These are phyloP conservation scores for Drosophila pruinosa DNA, from an alignment of 1,140 invertebrate genomes.

Conservation along the genomic window DNA sequence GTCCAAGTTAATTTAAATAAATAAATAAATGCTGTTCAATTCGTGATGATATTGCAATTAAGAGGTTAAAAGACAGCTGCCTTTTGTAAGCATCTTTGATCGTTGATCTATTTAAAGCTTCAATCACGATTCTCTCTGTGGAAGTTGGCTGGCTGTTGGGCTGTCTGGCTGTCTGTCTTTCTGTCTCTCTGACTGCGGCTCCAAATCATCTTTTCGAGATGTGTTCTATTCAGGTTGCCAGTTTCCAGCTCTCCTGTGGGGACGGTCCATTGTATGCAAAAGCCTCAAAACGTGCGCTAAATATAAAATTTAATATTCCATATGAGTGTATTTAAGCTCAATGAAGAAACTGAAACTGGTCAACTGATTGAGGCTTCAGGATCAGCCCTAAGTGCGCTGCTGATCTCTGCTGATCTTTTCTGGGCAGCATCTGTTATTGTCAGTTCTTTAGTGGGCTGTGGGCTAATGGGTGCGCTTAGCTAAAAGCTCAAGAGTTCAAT, in stretches of 20 bases:
- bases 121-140: slow-evolving; percentile 55
- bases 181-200: neutral
- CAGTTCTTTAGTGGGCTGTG: slow-evolving; percentile 1
- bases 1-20: slow-evolving; percentile 7
- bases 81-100: slow-evolving; percentile 6
- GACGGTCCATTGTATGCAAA: slow-evolving; percentile 64
- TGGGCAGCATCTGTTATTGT: neutral
- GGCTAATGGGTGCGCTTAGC: slow-evolving; percentile 25
- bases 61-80: slow-evolving; percentile 11
- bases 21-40: slow-evolving; percentile 7
- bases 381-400: too few relatives aligned
- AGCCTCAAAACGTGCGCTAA: slow-evolving; percentile 65
- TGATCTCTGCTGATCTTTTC: neutral
- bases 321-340: neutral
- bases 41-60: slow-evolving; percentile 32
- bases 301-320: slow-evolving; percentile 79
- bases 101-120: slow-evolving; percentile 38
- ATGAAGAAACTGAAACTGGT: slow-evolving; percentile 5
- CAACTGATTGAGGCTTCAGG: slow-evolving; percentile 3
- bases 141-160: too few relatives aligned
- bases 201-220: slow-evolving; percentile 33
- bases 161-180: neutral
- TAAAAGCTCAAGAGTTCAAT: slow-evolving; percentile 61
- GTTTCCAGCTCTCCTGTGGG: neutral
- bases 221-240: slow-evolving; percentile 6